Percentiles rank a stretch among this genome's conserved stretches.
These are phyloP conservation scores for Drosophila falleni DNA, from an alignment of 2,888 invertebrate genomes.

Conservation along the genomic window DNA sequence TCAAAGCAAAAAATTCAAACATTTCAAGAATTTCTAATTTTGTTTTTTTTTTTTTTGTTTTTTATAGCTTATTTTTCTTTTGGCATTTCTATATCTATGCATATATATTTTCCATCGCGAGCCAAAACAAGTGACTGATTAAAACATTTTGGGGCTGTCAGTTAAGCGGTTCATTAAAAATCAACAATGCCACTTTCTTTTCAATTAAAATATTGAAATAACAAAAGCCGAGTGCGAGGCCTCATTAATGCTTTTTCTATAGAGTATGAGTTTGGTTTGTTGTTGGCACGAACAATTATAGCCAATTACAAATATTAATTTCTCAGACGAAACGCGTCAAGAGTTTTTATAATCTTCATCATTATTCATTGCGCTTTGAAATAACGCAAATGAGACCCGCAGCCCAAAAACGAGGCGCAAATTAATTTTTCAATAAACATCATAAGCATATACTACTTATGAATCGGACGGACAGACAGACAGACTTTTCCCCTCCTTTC, in stretches of 20 bases:
- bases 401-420: constrained; percentile 75
- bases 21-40: constrained; percentile 1
- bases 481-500: not conserved
- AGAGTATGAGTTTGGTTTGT: constrained; percentile 31
- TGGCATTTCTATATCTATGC: constrained; percentile 6
- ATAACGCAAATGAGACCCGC: constrained; percentile 79
- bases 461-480: constrained; percentile 6
- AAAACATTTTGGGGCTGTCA: constrained; percentile 55
- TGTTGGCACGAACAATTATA: constrained; percentile 77
- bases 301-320: constrained; percentile 82
- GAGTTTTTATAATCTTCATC: constrained; percentile 68
- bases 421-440: constrained; percentile 82
- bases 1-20: not conserved
- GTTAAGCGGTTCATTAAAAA: constrained; percentile 65
- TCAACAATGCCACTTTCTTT: constrained; percentile 71
- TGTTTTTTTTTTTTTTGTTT: not conserved
- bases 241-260: constrained; percentile 64
- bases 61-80: not conserved
- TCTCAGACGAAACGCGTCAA: constrained; percentile 75
- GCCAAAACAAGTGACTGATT: constrained; percentile 53
- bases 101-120: not conserved
- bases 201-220: constrained; percentile 74
- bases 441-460: constrained; percentile 71
- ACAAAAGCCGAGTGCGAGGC: constrained; percentile 40
- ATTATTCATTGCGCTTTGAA: constrained; percentile 79